Conservation (phyloP, 1,140 invertebrate species). For the Anastrepha obliqua region DNA sequence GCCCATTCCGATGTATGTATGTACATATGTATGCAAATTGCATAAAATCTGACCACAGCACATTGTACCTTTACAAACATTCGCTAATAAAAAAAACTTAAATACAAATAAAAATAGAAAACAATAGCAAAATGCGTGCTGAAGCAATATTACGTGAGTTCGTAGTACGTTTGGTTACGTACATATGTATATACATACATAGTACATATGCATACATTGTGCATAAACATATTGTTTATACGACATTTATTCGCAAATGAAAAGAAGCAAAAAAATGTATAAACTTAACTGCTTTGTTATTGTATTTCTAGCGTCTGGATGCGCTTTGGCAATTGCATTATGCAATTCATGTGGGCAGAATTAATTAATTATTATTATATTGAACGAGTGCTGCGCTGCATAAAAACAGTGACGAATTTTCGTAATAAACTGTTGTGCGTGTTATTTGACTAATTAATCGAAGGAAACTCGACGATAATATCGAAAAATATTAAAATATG, state of each 20-base stretch:
- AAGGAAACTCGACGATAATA: too few species aligned
- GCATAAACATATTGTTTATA: too few species aligned
- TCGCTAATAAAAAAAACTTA: not conserved
- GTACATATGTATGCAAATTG: not conserved
- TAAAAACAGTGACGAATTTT: too few species aligned
- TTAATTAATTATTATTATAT: slow-evolving; percentile 17
- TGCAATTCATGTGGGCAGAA: not conserved
- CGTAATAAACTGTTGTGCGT: too few species aligned
- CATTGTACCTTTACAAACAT: not conserved
- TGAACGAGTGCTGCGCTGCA: not conserved
- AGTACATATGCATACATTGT: too few species aligned
- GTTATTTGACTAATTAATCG: too few species aligned
- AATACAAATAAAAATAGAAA: not conserved
- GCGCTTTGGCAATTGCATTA: not conserved
- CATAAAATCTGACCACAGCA: not conserved
- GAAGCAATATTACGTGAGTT: not conserved
- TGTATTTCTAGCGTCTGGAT: not conserved
- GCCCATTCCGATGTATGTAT: not conserved
- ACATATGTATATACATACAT: not conserved
- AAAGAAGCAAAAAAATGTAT: too few species aligned
- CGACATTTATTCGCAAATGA: too few species aligned
- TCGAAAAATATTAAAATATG: too few species aligned
- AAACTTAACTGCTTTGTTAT: too few species aligned
- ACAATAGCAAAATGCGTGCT: not conserved
- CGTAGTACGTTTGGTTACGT: not conserved